Evolutionary conservation across 1,140 invertebrate species (phyloP).

Genomic region (Belonocnema kinseyi): DNA sequence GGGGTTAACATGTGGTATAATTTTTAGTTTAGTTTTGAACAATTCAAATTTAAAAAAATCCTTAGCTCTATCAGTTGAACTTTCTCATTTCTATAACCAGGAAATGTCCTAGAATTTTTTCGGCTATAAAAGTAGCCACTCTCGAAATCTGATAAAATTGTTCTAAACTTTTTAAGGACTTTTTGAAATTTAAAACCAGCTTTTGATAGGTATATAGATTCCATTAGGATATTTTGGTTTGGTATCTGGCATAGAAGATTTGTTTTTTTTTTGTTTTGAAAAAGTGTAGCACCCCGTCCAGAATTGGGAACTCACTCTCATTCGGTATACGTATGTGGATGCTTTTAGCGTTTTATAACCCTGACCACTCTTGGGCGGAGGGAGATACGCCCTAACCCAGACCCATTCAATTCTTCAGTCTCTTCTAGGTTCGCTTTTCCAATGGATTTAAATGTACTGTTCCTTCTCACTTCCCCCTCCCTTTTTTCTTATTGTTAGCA

Average conservation of each 20-base stretch:
- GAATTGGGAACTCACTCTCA: slow-evolving; percentile 39
- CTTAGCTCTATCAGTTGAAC: too few species aligned
- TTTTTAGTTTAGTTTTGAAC: too few species aligned
- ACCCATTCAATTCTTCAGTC: slow-evolving; percentile 55
- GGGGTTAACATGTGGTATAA: too few species aligned
- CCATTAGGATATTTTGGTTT: slow-evolving; percentile 23
- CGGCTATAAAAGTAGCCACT: too few species aligned
- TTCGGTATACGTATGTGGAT: slow-evolving; percentile 54
- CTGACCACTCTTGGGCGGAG: slow-evolving; percentile 59
- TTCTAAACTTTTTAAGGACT: too few species aligned
- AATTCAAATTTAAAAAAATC: too few species aligned
- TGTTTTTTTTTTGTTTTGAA: slow-evolving; percentile 41
- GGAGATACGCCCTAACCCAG: slow-evolving; percentile 54
- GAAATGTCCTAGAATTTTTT: too few species aligned
- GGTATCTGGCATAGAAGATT: slow-evolving; percentile 3
- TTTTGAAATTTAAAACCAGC: neutral
- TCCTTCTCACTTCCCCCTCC: neutral
- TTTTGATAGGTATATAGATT: neutral
- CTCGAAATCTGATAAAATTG: too few species aligned
- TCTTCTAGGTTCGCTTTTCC: slow-evolving; percentile 14
- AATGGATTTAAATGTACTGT: slow-evolving; percentile 30
- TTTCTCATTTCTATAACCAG: too few species aligned
- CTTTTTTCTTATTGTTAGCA: slow-evolving; percentile 32
- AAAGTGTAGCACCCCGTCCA: slow-evolving; percentile 44
- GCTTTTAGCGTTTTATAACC: slow-evolving; percentile 69